Conservation (phyloP, 2,888 invertebrate genomes). For the Agriotes lineatus region DNA sequence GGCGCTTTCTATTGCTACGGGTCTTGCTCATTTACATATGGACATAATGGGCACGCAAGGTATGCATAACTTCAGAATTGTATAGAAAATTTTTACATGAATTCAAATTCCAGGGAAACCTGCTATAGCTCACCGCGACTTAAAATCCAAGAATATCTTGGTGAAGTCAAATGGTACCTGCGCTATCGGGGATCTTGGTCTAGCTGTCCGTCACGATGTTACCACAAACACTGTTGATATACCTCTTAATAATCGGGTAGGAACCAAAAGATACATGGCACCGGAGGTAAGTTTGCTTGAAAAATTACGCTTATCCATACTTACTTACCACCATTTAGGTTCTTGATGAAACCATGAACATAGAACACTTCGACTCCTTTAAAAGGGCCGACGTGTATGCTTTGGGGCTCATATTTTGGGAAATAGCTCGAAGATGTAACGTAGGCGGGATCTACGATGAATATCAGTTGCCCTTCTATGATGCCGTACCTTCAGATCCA, state of each 20-base stretch:
- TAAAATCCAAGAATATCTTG: conserved; percentile 97
- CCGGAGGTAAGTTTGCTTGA: conserved; percentile 79
- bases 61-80: conserved; percentile 47
- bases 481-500: conserved; percentile 94
- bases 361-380: conserved; percentile 95
- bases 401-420: conserved; percentile 96
- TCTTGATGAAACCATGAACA: conserved; percentile 92
- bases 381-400: conserved; percentile 99
- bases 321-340: conserved; percentile 69
- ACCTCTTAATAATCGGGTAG: conserved; percentile 93
- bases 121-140: conserved; percentile 97
- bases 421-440: conserved; percentile 90
- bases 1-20: conserved; percentile 93
- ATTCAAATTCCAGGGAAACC: conserved; percentile 79
- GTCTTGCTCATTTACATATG: conserved; percentile 97
- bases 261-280: conserved; percentile 98
- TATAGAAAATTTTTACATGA: not conserved
- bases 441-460: conserved; percentile 88
- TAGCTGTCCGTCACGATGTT: conserved; percentile 95
- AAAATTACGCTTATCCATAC: not conserved
- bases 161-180: conserved; percentile 95
- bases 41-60: conserved; percentile 97
- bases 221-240: conserved; percentile 93
- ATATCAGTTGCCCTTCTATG: conserved; percentile 95
- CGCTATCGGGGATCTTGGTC: conserved; percentile 96